These are phyloP conservation scores for Abrostola triplasia DNA, from an alignment of 2,888 invertebrate genomes.

Conservation along the genomic window DNA sequence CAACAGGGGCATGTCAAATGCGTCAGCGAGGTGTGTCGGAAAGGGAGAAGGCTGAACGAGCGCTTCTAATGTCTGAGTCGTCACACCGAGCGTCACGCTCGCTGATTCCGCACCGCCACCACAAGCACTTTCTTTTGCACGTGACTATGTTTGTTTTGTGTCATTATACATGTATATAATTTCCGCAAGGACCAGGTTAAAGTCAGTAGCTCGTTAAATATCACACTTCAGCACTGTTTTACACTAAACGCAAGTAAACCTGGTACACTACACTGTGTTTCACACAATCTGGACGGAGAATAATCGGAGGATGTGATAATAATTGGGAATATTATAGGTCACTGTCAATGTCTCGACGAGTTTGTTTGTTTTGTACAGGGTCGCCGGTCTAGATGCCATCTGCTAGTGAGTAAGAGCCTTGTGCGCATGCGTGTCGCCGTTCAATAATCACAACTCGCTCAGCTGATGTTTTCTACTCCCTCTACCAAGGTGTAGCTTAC, in stretches of 20 bases:
- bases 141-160: conserved; percentile 76
- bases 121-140: conserved; percentile 84
- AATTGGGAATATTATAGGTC: conserved; percentile 67
- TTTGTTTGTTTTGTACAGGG: conserved; percentile 83
- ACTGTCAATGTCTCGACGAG: conserved; percentile 75
- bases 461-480: conserved; percentile 66
- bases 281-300: conserved; percentile 43
- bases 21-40: conserved; percentile 78
- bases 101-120: conserved; percentile 69
- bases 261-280: conserved; percentile 11
- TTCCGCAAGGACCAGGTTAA: conserved; percentile 26
- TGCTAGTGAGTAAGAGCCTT: conserved; percentile 45
- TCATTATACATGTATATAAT: conserved; percentile 39
- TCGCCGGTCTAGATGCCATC: conserved; percentile 67
- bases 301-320: conserved; percentile 51
- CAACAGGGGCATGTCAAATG: conserved; percentile 71
- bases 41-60: conserved; percentile 73
- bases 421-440: conserved; percentile 81
- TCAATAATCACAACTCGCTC: conserved; percentile 77
- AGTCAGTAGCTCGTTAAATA: conserved; percentile 30
- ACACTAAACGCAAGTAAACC: conserved; percentile 8
- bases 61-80: conserved; percentile 73
- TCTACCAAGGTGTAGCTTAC: conserved; percentile 2
- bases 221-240: conserved; percentile 24
- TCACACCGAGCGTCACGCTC: conserved; percentile 78